Evolutionary conservation across 2,797 vertebrate species (phyloP), one percentile per base, ranked within the genome.

Genomic region (Sphenopsis melanotis): DNA sequence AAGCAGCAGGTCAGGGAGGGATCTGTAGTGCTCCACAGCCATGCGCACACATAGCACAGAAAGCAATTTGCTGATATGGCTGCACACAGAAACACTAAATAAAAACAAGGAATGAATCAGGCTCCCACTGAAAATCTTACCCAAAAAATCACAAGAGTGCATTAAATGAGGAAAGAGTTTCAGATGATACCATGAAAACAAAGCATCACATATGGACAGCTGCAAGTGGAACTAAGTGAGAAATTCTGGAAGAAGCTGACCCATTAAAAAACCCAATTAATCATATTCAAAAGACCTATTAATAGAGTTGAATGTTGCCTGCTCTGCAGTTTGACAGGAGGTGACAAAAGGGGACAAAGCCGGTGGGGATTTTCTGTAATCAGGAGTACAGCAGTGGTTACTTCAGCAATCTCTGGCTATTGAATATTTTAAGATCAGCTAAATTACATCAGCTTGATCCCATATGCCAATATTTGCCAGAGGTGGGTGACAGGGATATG

Each of bases 251-350:
- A 82, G 49, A 93, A 93, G 92, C 10, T 22, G 56, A 87, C 70
- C 70, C 70, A 63, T 32, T 89, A 89, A 82, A 93, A 91, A 88
- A 41, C 23, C 37, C 74, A 90, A 93, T 94, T 94, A 95, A 93
- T 91, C 83, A 63, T 15, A 66, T 79, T 84, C 89, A 89, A 89
- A 91, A 90, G 63, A 74, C 16, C 41, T 94, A 64, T 82, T 93
- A 94, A 93, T 80, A 85, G 44, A 76, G 42, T 46, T 63, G 77
- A 93, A 39, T 47, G 46, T 23, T 87, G 80, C 83, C 66, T 88
- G 60, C 77, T 94, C 87, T 89, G 70, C 85, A 90, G 11, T 84
- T 82, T 70, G 60, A 93, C 87, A 86, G 64, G 77, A 93, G 27
- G 63, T 53, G 84, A 46, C 66, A 74, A 87, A 93, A 93, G 30